Evolutionary conservation across 1,140 invertebrate genomes (phyloP).

Genomic region (Drosophila watanabei): DNA sequence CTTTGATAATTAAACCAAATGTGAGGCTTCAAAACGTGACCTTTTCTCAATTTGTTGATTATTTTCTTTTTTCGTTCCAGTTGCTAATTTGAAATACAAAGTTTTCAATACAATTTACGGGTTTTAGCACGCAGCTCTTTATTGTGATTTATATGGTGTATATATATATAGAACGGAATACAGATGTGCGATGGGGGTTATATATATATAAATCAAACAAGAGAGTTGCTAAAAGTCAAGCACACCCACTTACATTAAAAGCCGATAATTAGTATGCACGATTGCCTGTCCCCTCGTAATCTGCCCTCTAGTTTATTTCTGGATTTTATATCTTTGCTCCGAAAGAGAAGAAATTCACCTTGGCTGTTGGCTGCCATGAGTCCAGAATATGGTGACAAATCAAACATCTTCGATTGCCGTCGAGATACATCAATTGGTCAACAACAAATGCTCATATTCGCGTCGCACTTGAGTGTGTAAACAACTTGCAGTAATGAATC

Average conservation of each 20-base stretch:
- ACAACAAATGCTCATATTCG: conserved; percentile 42
- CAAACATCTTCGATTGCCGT: conserved; percentile 25
- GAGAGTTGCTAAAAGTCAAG: conserved; percentile 41
- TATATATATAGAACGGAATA: conserved; percentile 21
- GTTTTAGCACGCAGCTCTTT: conserved; percentile 41
- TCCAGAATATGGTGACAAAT: conserved; percentile 29
- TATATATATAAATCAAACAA: conserved; percentile 33
- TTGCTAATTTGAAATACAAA: conserved; percentile 52
- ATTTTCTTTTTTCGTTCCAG: neutral
- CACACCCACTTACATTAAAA: conserved; percentile 51
- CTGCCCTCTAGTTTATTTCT: neutral
- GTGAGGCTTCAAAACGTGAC: conserved; percentile 39
- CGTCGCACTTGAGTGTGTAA: conserved; percentile 56
- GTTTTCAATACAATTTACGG: conserved; percentile 21
- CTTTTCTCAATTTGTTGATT: conserved; percentile 13
- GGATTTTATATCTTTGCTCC: neutral
- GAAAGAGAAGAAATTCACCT: neutral
- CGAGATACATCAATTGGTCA: conserved; percentile 46
- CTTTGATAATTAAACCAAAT: conserved; percentile 5
- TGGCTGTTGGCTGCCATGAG: no score
- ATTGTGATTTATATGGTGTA: conserved; percentile 44
- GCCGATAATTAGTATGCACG: conserved; percentile 63
- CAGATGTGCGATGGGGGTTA: conserved; percentile 5
- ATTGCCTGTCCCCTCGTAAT: conserved; percentile 21
- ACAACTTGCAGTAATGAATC: conserved; percentile 38